Evolutionary conservation across 2,797 vertebrate genomes (phyloP), one percentile per base, ranked within the genome.

Genomic region (Austrolebias charrua): DNA sequence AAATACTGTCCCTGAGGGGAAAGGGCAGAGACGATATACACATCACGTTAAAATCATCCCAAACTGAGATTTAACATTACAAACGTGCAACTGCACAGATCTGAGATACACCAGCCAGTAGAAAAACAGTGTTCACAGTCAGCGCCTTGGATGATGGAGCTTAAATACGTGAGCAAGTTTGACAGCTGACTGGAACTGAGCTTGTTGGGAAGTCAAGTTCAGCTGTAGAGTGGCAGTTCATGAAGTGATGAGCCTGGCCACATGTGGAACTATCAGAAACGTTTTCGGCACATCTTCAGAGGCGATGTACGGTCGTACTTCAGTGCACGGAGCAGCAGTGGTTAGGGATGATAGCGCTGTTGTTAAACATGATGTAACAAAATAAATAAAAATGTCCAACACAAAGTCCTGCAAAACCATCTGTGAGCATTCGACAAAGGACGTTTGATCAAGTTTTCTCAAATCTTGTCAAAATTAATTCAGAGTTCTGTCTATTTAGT

Each of bases 1-100:
- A 88, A 90, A 91, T 88, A 88, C 83, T 88, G 87, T 92, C 89
- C 92, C 93, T 93, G 69, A 14, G 81, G 59, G 35, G 13, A 55
- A 59, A 62, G n/a, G 73, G 43, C 73, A 69, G 44, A 78, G 40
- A 61, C 9, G 38, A 57, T 64, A 62, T 60, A 63, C 43, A 4
- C 55, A 46, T 48, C 18, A 57, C 38, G 52, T 29, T 19, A 14
- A 46, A 47, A 4, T 16, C 2, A 2, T 42, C 3, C 12, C 44
- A 3, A 58, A 8, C 8, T 40, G 29, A 65, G 28, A 14, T 16
- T 47, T 51, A 57, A 43, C 19, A 58, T 49, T 7, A n/a, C 0
- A 0, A 61, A 28, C 50, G 50, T 6, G 24, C 5, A 19, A 38
- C 12, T 18, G 12, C 9, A 1, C 55, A 55, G 7, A 3, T 50